phyloP scores from a whole-genome alignment of 2,797 vertebrate species.

The Gobionotothen gibberifrons region DNA sequence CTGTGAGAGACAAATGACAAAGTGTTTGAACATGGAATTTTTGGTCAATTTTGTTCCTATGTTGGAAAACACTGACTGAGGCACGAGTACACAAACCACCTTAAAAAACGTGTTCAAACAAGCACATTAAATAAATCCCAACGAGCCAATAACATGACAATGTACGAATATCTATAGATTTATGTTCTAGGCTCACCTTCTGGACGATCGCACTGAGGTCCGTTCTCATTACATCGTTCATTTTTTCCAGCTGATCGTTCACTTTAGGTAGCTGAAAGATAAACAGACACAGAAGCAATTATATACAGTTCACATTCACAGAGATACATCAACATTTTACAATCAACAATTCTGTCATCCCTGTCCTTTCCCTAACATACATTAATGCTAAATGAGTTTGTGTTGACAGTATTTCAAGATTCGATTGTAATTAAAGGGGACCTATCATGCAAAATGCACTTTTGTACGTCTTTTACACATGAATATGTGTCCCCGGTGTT shows the following conservation, averaged over 20 bases:
- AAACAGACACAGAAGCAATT: slow-evolving; percentile 3
- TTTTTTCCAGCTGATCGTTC: slow-evolving; percentile 80
- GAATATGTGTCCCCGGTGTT: no score
- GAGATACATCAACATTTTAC: rapidly evolving
- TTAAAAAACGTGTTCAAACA: not conserved
- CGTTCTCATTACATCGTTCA: slow-evolving; percentile 87
- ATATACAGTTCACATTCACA: slow-evolving; percentile 4
- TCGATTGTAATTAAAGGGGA: not conserved
- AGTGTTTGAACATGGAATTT: not conserved
- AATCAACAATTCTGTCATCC: not conserved
- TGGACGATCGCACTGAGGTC: slow-evolving; percentile 88
- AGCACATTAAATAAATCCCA: not conserved
- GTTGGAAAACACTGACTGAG: not conserved
- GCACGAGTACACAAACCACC: not conserved
- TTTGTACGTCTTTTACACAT: no score
- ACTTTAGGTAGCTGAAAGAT: slow-evolving; percentile 86
- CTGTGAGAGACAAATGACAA: slow-evolving; percentile 41
- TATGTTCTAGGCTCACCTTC: slow-evolving; percentile 79
- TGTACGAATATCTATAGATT: not conserved
- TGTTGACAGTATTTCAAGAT: not conserved
- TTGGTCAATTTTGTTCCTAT: no score
- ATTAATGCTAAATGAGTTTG: not conserved
- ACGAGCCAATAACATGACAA: not conserved
- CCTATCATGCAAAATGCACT: no score
- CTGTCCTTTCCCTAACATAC: not conserved